These are phyloP conservation scores for Sarcophaga variegata DNA, from an alignment of 2,888 invertebrate genomes.

Conservation along the genomic window DNA sequence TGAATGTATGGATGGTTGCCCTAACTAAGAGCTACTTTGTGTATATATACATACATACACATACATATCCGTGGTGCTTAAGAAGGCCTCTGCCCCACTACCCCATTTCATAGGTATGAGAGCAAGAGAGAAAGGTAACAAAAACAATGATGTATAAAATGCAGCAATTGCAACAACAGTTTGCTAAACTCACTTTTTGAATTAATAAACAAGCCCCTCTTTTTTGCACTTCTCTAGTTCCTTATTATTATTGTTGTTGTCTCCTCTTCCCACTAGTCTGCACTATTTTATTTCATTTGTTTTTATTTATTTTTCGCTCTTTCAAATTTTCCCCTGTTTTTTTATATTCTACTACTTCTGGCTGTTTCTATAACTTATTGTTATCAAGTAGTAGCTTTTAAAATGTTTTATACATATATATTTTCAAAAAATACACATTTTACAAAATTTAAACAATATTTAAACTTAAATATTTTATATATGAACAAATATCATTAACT, in stretches of 20 bases:
- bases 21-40: constrained; percentile 6
- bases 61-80: not conserved
- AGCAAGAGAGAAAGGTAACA: constrained; percentile 10
- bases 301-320: constrained; percentile 30
- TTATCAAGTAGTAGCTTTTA: not conserved
- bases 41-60: not conserved
- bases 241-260: constrained; percentile 33
- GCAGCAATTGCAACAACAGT: constrained; percentile 31
- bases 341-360: constrained; percentile 1
- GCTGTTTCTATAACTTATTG: constrained; percentile 11
- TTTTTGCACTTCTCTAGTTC: constrained; percentile 17
- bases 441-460: not conserved
- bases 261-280: constrained; percentile 13
- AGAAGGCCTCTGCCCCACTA: constrained; percentile 18
- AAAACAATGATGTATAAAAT: constrained; percentile 40
- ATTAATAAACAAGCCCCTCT: constrained; percentile 55
- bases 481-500: constrained; percentile 8
- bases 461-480: constrained; percentile 4
- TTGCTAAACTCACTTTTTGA: constrained; percentile 48
- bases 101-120: constrained; percentile 11
- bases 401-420: not conserved
- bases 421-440: not conserved
- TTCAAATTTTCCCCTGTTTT: constrained; percentile 1
- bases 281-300: not conserved
- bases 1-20: constrained; percentile 9